phyloP scores from a whole-genome alignment of 2,797 vertebrate species.

The Tapirus indicus region DNA sequence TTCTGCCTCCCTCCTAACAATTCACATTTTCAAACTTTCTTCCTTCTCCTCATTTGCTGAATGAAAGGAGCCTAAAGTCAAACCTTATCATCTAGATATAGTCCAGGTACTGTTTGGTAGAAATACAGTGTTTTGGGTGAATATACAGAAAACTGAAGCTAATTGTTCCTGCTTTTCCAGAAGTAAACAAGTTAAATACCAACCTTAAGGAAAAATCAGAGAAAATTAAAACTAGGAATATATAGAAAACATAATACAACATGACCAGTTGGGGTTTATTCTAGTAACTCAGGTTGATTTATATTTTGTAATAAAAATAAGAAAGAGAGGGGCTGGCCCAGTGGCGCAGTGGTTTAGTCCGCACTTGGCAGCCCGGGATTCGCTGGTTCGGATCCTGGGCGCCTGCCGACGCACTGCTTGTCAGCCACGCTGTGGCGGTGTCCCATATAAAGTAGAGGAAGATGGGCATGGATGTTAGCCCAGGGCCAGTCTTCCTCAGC shows the following conservation, averaged over 20 bases:
- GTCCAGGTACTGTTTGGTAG: background rate
- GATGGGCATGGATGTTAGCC: too few relatives aligned
- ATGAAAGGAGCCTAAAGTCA: background rate
- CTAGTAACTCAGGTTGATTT: background rate
- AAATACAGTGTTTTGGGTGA: background rate
- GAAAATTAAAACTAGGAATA: background rate
- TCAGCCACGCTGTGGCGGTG: too few relatives aligned
- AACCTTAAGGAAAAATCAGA: background rate
- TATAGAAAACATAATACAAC: background rate
- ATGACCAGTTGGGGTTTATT: background rate
- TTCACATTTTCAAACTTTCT: background rate
- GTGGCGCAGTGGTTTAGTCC: too few relatives aligned
- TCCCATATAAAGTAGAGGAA: too few relatives aligned
- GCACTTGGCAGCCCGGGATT: too few relatives aligned
- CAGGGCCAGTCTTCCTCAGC: too few relatives aligned
- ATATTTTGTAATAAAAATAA: background rate
- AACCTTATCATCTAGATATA: background rate
- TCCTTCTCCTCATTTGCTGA: background rate
- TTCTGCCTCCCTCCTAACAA: background rate
- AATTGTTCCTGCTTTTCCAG: background rate
- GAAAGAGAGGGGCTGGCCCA: too few relatives aligned
- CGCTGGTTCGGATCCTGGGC: too few relatives aligned
- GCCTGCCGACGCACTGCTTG: too few relatives aligned
- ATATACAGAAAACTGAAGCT: background rate
- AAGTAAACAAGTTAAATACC: conserved; percentile 1